Evolutionary conservation across 1,140 invertebrate species (phyloP).

Genomic region (Paralvinella palmiformis): DNA sequence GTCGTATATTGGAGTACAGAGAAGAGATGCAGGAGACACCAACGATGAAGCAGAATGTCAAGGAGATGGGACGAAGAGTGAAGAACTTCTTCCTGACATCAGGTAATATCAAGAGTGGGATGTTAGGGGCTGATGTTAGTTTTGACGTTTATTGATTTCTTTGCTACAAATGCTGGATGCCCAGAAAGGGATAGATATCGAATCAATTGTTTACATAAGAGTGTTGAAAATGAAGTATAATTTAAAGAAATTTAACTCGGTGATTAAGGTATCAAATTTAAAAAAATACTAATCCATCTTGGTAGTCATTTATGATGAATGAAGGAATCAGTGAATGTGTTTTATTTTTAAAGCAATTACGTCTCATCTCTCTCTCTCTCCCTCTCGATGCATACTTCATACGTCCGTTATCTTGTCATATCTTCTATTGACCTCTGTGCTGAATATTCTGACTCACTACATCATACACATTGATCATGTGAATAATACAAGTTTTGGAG

Average conservation of each 20-base stretch:
- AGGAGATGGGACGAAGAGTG: constrained; percentile 2
- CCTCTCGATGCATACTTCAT: no score
- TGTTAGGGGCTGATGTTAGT: not conserved
- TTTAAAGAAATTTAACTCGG: not conserved
- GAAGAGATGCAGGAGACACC: constrained; percentile 6
- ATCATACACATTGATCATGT: no score
- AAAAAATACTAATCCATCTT: no score
- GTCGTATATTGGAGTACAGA: constrained; percentile 7
- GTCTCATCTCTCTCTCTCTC: no score
- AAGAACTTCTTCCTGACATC: constrained; percentile 7
- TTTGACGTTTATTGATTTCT: not conserved
- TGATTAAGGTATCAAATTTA: not conserved
- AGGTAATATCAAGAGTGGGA: not conserved
- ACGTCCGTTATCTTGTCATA: no score
- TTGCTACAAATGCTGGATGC: not conserved
- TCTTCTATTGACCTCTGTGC: no score
- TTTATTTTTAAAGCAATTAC: no score
- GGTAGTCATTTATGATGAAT: no score
- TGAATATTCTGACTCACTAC: no score
- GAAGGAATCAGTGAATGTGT: no score
- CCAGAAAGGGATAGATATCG: not conserved
- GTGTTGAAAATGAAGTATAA: not conserved
- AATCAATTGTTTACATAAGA: not conserved
- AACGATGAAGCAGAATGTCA: not conserved
- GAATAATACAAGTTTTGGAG: no score